Base-by-base conservation (phyloP, 1,140 invertebrate species). In the Mizuhopecten yessoensis region DNA sequence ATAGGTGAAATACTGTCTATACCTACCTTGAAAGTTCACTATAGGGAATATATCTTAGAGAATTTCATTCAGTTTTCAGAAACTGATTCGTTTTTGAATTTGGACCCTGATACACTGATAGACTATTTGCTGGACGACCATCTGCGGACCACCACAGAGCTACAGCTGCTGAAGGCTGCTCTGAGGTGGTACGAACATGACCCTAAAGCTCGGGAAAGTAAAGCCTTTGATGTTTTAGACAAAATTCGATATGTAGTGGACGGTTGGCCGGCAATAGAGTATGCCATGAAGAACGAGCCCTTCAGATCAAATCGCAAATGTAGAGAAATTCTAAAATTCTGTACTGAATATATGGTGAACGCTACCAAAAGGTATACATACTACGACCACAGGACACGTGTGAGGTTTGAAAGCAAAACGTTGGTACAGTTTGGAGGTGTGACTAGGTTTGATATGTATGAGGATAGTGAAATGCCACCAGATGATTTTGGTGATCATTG, bases 31-130 rank as follows among this genome's bases (percentile, higher is more conserved):
- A 89, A 87, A 86, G 89, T 91, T 34, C 91, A 93, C 86, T 92
- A 93, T 33, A 90, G 92, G 10, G 89, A 92, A 42, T 93, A 93
- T 49, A 89, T 94, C 33, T 88, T 94, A 87, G 88, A 90, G 29
- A 93, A 94, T 92, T 94, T 94, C 45, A 45, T 93, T 17, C 33
- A 91, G 29, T 94, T 94, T 93, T 90, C 92, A 86, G 88, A 94
- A 89, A 94, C 94, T 0, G 91, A 93, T 23, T 33, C 88, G 34
- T 94, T 94, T 90, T 90, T 94, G 57, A 90, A 92, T 29, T 91
- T 93, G 88, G 93, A 93, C 89, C 39, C 90, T 17, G 92, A 93
- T 13, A 90, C 92, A 86, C 87, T 94, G 86, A 87, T 92, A 13
- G 92, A 92, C 42, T 94, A 94, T 86, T 88, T 94, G 5, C 49